Percentiles rank a stretch among this genome's conserved stretches.
Evolutionary conservation across 2,113 vertebrate genomes (phyloP).

Genomic region (Gnathonemus longibarbis): DNA sequence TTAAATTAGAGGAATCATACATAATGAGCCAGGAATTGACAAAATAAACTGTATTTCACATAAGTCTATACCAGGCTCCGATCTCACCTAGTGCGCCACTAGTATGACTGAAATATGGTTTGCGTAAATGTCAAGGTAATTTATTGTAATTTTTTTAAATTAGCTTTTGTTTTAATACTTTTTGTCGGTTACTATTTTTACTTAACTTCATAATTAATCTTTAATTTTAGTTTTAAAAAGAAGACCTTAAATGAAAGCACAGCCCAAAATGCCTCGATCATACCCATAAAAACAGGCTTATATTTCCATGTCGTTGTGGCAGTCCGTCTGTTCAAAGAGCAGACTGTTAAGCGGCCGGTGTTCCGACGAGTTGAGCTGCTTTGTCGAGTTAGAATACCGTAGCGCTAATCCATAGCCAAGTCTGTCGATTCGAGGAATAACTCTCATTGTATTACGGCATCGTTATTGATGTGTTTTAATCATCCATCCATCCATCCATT

Average conservation of each 20-base stretch:
- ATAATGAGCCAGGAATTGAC: background rate
- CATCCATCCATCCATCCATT: too few relatives aligned
- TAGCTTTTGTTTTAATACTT: background rate
- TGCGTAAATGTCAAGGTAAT: background rate
- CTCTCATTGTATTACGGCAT: too few relatives aligned
- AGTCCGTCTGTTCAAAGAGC: background rate
- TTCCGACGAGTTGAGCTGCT: too few relatives aligned
- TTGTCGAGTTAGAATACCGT: too few relatives aligned
- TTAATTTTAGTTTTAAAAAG: background rate
- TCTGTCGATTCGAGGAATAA: too few relatives aligned
- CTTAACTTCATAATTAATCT: background rate
- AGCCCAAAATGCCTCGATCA: background rate
- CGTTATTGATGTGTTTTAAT: too few relatives aligned
- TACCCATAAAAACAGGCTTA: background rate
- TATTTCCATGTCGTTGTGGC: background rate
- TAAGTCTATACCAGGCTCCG: background rate
- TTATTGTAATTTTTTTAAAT: background rate
- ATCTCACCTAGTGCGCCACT: background rate
- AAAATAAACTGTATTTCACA: background rate
- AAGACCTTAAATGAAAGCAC: background rate
- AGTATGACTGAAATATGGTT: background rate
- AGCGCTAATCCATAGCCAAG: too few relatives aligned
- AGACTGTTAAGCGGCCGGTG: background rate
- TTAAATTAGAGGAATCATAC: background rate
- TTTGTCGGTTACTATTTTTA: background rate